Evolutionary conservation across 2,797 vertebrate species (phyloP).

Genomic region (Propithecus perrieri): DNA sequence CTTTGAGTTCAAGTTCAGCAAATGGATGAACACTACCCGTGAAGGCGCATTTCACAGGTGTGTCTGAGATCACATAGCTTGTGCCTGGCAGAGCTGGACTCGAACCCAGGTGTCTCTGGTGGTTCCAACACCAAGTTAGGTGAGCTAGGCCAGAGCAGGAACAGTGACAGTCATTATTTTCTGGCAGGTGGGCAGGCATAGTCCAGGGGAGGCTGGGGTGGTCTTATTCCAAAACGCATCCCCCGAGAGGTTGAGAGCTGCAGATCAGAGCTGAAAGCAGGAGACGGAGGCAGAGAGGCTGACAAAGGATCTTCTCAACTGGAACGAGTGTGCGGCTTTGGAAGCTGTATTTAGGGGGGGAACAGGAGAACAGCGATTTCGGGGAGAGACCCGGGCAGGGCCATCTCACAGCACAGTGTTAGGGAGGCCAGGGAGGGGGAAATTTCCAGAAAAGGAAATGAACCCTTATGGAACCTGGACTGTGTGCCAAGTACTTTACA

Average conservation of each 20-base stretch:
- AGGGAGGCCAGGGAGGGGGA: neutral
- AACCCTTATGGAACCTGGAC: neutral
- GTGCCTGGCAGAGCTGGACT: neutral
- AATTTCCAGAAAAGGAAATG: neutral
- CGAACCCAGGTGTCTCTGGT: neutral
- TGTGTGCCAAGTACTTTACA: neutral
- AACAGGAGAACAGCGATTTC: neutral
- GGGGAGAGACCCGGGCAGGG: neutral
- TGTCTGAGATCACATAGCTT: neutral
- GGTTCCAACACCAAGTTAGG: no score
- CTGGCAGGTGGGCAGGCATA: neutral
- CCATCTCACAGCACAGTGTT: neutral
- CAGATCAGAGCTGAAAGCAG: neutral
- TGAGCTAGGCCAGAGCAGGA: neutral
- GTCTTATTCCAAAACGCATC: neutral
- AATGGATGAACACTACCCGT: fast-evolving
- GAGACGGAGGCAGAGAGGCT: neutral
- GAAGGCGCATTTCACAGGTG: neutral
- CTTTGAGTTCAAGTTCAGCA: neutral
- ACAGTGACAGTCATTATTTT: neutral
- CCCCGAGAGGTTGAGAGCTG: neutral
- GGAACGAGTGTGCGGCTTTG: neutral
- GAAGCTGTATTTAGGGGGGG: neutral
- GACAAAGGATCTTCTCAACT: neutral
- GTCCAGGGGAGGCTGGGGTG: neutral